Evolutionary conservation across 2,797 vertebrate species (phyloP), one percentile per base, ranked within the genome.

Genomic region (Hozukius guyotensis): DNA sequence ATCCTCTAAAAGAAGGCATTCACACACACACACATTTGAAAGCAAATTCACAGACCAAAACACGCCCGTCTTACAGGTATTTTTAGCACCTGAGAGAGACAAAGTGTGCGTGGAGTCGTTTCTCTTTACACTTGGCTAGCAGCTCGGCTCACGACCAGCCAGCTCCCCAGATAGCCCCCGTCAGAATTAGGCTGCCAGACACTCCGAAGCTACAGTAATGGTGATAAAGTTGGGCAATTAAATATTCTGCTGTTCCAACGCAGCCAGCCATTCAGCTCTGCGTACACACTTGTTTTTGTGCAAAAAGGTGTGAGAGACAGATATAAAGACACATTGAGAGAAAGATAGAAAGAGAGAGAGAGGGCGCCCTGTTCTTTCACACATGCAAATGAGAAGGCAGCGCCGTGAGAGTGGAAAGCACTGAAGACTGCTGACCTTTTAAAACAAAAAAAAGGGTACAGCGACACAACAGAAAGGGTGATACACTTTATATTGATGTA

Each of bases 201-300:
- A 88, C 80, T 88, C 81, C 32, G 82, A 25, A 66, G 74, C 76
- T 62, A 87, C 80, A 87, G 83, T 92, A 92, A 87, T 82, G 79
- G 85, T 90, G 87, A 94, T 92, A 82, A 95, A 94, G 89, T 82
- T 69, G 31, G 71, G 78, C 81, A 88, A 90, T 93, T 89, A 93
- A 89, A 93, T 85, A 87, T 82, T 85, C 83, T 52, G 31, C 79
- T 75, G 87, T 79, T 87, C 59, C 22, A 20, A 82, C 60, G 49
- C 59, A 66, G 65, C 59, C 57, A 55, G 49, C 4, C 60, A 34
- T 36, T 65, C 2, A 6, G 32, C 62, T 52, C 59, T 4, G 10
- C 27, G 25, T 18, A 78, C 56, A 64, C 73, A 78, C 66, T 65
- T 12, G 1, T 31, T 66, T 53, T 34, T 46, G 84, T 20, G 62